Conservation (phyloP, 1,140 invertebrate species). For the Platyscapa corneri region DNA sequence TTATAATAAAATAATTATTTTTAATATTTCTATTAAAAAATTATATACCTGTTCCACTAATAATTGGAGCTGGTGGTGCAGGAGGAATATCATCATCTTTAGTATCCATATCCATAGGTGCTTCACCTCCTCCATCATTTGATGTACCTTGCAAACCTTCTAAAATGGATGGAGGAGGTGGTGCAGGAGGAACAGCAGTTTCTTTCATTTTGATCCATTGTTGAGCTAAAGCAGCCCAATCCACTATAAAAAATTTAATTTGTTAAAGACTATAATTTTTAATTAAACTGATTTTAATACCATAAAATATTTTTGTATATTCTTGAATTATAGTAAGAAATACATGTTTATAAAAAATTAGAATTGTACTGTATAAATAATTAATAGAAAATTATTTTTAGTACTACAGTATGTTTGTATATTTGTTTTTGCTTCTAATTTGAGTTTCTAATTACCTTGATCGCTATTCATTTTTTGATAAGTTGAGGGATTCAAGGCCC, state of each 20-base stretch:
- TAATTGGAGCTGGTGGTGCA: conserved; percentile 71
- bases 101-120: conserved; percentile 88
- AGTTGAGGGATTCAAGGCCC: conserved; percentile 82
- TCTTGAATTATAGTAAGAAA: background rate
- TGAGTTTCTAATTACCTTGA: conserved; percentile 68
- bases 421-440: background rate
- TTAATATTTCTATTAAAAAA: conserved; percentile 34
- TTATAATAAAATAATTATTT: conserved; percentile 16
- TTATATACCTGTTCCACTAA: conserved; percentile 69
- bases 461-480: conserved; percentile 78
- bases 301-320: background rate
- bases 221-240: conserved; percentile 96
- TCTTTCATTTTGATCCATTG: conserved; percentile 99
- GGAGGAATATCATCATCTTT: conserved; percentile 77
- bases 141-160: conserved; percentile 54
- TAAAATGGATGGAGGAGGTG: conserved; percentile 72
- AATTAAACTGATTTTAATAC: background rate
- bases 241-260: conserved; percentile 77
- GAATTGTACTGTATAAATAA: background rate
- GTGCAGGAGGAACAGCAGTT: conserved; percentile 76
- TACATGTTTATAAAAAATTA: background rate
- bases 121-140: conserved; percentile 82
- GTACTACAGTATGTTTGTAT: background rate
- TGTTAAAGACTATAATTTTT: background rate
- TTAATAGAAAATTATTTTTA: background rate